phyloP scores from a whole-genome alignment of 2,797 vertebrate species.

The Peromyscus nudipes region DNA sequence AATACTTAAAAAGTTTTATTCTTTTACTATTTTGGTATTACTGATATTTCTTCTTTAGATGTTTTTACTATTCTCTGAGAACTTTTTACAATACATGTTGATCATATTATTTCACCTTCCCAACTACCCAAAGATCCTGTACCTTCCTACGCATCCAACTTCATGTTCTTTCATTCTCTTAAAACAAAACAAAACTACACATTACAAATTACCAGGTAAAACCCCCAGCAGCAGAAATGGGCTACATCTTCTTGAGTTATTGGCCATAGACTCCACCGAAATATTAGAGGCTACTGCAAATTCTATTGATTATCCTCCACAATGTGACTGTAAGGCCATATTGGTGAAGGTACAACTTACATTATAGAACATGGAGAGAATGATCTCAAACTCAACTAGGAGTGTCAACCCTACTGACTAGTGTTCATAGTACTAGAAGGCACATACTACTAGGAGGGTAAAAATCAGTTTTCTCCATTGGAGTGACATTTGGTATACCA shows the following conservation, averaged over 20 bases:
- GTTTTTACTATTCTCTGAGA: background rate
- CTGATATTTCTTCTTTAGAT: background rate
- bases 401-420: too few relatives aligned
- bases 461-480: background rate
- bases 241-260: background rate
- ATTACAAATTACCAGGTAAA: background rate
- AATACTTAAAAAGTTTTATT: background rate
- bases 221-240: background rate
- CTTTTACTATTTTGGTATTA: background rate
- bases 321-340: background rate
- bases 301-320: background rate
- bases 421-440: background rate
- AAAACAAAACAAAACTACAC: background rate
- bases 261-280: too few relatives aligned
- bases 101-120: background rate
- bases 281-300: background rate
- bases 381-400: background rate
- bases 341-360: background rate
- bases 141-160: too few relatives aligned
- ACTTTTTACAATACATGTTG: background rate
- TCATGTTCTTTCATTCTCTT: background rate
- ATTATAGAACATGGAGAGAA: background rate
- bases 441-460: background rate
- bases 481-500: too few relatives aligned
- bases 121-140: background rate